These are phyloP conservation scores for Corythoichthys haematopterus DNA, from an alignment of 2,113 vertebrate genomes.

Conservation along the genomic window DNA sequence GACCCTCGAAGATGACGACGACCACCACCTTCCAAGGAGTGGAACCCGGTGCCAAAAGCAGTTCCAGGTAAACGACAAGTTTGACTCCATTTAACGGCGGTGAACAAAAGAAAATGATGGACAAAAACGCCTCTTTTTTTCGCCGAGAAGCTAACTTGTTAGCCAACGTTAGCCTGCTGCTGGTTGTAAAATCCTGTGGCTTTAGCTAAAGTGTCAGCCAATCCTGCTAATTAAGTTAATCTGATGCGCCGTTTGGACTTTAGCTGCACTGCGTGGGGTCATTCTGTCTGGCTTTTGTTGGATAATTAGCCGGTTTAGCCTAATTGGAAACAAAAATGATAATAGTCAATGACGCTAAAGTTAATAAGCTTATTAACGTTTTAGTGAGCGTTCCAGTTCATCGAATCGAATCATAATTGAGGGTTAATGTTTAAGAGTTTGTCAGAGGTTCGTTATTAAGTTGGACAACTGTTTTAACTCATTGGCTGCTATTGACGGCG, in stretches of 20 bases:
- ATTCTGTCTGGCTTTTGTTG: constrained; percentile 5
- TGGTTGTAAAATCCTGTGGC: constrained; percentile 34
- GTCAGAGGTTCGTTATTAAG: too few species aligned
- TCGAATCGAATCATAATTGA: too few species aligned
- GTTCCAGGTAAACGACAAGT: constrained; percentile 82
- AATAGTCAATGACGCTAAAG: not conserved
- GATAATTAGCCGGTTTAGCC: not conserved
- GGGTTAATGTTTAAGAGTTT: too few species aligned
- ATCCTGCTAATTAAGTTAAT: constrained; percentile 61
- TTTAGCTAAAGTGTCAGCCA: constrained; percentile 54
- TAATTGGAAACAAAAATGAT: not conserved
- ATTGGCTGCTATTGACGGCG: too few species aligned
- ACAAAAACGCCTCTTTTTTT: constrained; percentile 39
- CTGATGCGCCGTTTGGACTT: constrained; percentile 28
- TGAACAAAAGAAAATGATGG: constrained; percentile 75
- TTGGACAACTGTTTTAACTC: too few species aligned
- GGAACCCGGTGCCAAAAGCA: constrained; percentile 88
- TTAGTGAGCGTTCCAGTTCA: too few species aligned
- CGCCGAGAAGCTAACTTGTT: constrained; percentile 2
- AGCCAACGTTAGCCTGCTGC: constrained; percentile 10
- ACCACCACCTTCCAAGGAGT: constrained; percentile 90
- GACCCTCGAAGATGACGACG: constrained; percentile 81
- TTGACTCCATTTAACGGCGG: constrained; percentile 15
- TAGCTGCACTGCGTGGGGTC: constrained; percentile 29
- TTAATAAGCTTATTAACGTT: not conserved